Evolutionary conservation across 2,888 invertebrate species (phyloP).

Genomic region (Caradrina kadenii): DNA sequence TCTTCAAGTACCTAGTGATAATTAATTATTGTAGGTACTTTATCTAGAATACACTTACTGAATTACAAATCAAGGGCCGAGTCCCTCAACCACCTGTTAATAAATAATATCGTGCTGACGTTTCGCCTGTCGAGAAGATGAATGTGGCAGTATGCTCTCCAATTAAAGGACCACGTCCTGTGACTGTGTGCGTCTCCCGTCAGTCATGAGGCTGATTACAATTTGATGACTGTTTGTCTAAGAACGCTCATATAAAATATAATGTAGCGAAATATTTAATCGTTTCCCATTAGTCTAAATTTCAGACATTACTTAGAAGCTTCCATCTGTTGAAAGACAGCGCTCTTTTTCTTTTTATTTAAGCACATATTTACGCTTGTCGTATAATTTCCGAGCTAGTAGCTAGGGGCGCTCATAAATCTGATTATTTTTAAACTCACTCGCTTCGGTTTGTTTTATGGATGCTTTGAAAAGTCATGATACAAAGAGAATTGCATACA

Average conservation of each 20-base stretch:
- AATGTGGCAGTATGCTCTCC: conserved; percentile 13
- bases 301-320: conserved; percentile 25
- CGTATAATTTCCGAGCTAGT: conserved; percentile 67
- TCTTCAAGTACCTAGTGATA: neutral
- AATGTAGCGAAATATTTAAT: conserved; percentile 20
- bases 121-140: conserved; percentile 27
- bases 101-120: conserved; percentile 40
- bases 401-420: conserved; percentile 71
- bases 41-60: neutral
- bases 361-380: conserved; percentile 61
- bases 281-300: conserved; percentile 21
- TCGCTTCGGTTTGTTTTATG: conserved; percentile 69
- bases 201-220: conserved; percentile 26
- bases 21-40: neutral
- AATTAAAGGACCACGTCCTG: conserved; percentile 19
- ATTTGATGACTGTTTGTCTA: conserved; percentile 17
- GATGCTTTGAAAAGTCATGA: conserved; percentile 65
- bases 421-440: conserved; percentile 78
- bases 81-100: conserved; percentile 21
- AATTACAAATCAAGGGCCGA: conserved; percentile 13
- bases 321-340: conserved; percentile 38
- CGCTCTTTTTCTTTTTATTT: conserved; percentile 52
- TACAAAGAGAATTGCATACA: conserved; percentile 52
- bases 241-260: conserved; percentile 17
- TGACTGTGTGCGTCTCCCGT: conserved; percentile 10